These are phyloP conservation scores for Contarinia nasturtii DNA, from an alignment of 1,140 invertebrate genomes.

Conservation along the genomic window DNA sequence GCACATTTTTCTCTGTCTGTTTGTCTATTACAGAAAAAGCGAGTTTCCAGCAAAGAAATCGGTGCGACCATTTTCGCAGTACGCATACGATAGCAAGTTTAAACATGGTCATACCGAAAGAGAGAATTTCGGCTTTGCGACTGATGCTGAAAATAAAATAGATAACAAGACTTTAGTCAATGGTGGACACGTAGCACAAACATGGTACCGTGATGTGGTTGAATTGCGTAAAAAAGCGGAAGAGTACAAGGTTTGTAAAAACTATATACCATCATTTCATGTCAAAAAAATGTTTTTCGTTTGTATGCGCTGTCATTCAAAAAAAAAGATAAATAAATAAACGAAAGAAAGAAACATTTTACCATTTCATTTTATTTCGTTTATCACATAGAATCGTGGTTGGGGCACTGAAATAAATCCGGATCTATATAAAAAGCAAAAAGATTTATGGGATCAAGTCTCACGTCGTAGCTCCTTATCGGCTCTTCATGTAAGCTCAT, in stretches of 20 bases:
- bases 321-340: no score
- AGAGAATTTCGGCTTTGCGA: constrained; percentile 21
- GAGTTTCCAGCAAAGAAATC: constrained; percentile 9
- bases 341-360: no score
- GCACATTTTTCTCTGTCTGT: no score
- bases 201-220: constrained; percentile 68
- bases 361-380: no score
- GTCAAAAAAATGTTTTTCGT: no score
- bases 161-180: constrained; percentile 11
- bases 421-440: constrained; percentile 61
- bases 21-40: no score
- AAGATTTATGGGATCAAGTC: constrained; percentile 75
- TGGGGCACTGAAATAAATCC: constrained; percentile 73
- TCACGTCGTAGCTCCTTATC: constrained; percentile 69
- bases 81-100: constrained; percentile 35
- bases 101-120: constrained; percentile 21
- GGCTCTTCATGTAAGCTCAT: constrained; percentile 69
- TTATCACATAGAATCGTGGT: constrained; percentile 47
- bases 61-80: constrained; percentile 51
- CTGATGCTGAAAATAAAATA: constrained; percentile 8
- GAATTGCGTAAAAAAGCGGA: constrained; percentile 78
- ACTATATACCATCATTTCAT: no score
- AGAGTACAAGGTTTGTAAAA: constrained; percentile 71
- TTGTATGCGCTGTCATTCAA: no score
- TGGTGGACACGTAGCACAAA: constrained; percentile 27